These are phyloP conservation scores for Parochlus steinenii DNA, from an alignment of 2,888 invertebrate genomes.

Conservation along the genomic window DNA sequence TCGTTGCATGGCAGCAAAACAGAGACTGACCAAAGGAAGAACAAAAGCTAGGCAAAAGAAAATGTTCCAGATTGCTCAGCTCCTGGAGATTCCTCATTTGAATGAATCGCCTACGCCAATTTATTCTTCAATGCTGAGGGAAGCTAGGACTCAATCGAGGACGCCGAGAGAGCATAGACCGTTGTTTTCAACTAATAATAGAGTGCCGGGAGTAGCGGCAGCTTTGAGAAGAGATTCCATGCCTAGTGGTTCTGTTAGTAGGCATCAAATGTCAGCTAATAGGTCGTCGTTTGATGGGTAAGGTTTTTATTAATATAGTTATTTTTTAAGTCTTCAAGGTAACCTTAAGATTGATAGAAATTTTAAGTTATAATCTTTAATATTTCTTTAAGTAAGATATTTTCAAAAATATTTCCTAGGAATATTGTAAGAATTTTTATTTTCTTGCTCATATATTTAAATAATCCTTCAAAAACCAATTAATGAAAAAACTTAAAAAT, in stretches of 20 bases:
- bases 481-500: too few species aligned
- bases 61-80: conserved; percentile 85
- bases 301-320: neutral
- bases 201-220: conserved; percentile 41
- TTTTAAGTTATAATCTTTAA: conserved; percentile 4
- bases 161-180: conserved; percentile 33
- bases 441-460: too few species aligned
- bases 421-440: neutral
- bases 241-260: conserved; percentile 23
- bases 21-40: conserved; percentile 68
- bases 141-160: conserved; percentile 19
- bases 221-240: conserved; percentile 33
- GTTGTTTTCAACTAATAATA: conserved; percentile 32
- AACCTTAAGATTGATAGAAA: neutral
- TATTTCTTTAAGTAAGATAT: conserved; percentile 1
- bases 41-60: conserved; percentile 92
- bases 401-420: neutral
- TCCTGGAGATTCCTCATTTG: conserved; percentile 67
- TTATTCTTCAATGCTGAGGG: conserved; percentile 29
- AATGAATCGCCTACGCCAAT: conserved; percentile 29
- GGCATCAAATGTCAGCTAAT: conserved; percentile 23
- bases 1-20: conserved; percentile 97
- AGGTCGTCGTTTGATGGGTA: conserved; percentile 4
- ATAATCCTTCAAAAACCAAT: too few species aligned
- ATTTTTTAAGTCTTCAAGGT: too few species aligned